Conservation (phyloP, 2,797 vertebrate species). For the Phaenicophaeus curvirostris region DNA sequence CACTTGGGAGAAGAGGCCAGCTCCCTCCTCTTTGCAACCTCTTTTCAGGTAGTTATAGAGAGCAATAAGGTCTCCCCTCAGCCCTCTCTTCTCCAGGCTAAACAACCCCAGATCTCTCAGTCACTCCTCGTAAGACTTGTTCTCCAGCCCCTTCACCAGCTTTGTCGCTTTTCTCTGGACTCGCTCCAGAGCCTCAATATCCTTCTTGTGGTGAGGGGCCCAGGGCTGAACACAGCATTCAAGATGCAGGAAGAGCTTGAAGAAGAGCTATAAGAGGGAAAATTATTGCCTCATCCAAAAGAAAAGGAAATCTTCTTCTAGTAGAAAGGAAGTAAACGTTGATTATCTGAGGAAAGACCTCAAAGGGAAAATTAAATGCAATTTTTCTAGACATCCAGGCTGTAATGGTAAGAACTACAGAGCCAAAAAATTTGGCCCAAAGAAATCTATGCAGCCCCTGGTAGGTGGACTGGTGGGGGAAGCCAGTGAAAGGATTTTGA, state of each 20-base stretch:
- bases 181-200: no score
- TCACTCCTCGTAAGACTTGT: no score
- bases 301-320: constrained; percentile 1
- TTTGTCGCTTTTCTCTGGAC: no score
- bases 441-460: neutral
- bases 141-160: no score
- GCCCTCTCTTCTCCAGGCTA: no score
- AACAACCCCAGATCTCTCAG: no score
- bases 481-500: neutral
- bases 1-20: no score
- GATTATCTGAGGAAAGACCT: constrained; percentile 22
- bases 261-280: neutral
- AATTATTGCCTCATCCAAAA: neutral
- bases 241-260: neutral
- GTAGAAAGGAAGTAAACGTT: neutral
- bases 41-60: no score
- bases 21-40: no score
- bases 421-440: neutral
- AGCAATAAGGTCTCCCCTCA: no score
- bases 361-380: constrained; percentile 4
- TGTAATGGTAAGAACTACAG: neutral
- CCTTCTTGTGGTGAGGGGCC: no score
- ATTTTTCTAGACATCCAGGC: neutral
- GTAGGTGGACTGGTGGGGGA: neutral
- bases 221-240: no score